Conservation (phyloP, 2,113 vertebrate genomes). For the Sakesphorus luctuosus region DNA sequence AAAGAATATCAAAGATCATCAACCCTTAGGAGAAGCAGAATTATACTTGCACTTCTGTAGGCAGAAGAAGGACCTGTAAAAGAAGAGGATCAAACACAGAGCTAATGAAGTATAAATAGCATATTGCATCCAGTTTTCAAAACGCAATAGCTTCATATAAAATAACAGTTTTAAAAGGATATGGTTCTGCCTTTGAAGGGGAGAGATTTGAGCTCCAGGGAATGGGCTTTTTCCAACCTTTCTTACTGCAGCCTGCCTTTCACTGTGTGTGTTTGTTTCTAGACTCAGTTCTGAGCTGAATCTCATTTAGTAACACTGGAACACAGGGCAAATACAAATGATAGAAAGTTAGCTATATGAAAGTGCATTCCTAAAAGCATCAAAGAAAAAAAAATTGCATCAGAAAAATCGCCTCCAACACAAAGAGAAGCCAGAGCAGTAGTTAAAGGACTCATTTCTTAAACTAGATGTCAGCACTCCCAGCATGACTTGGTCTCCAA, state of each 20-base stretch:
- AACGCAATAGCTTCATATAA: not conserved
- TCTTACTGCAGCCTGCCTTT: not conserved
- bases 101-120: not conserved
- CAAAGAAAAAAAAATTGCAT: not conserved
- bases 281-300: slow-evolving; percentile 28
- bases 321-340: slow-evolving; percentile 10
- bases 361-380: slow-evolving; percentile 10
- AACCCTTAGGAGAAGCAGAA: not conserved
- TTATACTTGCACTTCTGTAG: not conserved
- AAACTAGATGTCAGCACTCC: not conserved
- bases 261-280: not conserved
- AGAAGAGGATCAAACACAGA: not conserved
- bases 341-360: not conserved
- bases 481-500: not conserved
- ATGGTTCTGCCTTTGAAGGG: not conserved
- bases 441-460: not conserved
- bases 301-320: slow-evolving; percentile 6
- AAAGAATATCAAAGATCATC: not conserved
- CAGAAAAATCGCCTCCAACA: not conserved
- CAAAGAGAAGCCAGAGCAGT: not conserved
- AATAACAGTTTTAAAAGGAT: not conserved
- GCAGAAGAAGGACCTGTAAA: not conserved
- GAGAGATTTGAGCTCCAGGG: not conserved
- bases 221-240: not conserved
- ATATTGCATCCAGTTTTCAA: not conserved